phyloP scores from a whole-genome alignment of 2,797 vertebrate species.

The Vultur gryphus region DNA sequence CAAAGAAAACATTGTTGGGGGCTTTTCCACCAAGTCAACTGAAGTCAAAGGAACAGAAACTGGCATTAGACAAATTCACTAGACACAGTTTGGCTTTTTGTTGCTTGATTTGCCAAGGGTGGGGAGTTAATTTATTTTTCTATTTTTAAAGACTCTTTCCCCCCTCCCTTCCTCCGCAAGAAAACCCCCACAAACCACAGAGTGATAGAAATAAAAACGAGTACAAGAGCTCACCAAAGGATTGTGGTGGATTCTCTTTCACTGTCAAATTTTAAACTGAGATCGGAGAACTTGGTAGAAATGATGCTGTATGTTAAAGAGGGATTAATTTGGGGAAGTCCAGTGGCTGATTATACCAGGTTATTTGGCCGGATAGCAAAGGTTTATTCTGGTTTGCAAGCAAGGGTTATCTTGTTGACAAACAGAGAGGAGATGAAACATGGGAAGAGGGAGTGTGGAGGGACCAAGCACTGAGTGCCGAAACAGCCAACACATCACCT shows the following conservation, averaged over 20 bases:
- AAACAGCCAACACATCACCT: neutral
- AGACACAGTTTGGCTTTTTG: neutral
- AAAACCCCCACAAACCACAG: neutral
- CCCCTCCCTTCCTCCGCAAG: neutral
- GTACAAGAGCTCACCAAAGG: neutral
- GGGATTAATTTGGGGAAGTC: neutral
- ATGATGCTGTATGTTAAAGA: neutral
- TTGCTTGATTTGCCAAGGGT: neutral
- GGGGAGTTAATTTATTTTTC: neutral
- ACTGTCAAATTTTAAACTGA: neutral
- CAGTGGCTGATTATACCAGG: neutral
- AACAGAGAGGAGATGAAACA: neutral
- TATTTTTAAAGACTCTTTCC: neutral
- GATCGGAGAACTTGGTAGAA: neutral
- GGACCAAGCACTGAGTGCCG: neutral
- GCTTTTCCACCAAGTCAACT: neutral
- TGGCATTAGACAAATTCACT: rapidly evolving
- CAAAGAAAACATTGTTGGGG: neutral
- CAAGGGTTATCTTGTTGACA: neutral
- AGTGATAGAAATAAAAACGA: neutral
- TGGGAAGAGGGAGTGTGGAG: neutral
- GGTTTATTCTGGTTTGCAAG: neutral
- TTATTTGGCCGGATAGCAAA: neutral
- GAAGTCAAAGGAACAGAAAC: neutral
- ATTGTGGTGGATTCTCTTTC: neutral